Evolutionary conservation across 2,888 invertebrate species (phyloP).

Genomic region (Ophioninae sp.): DNA sequence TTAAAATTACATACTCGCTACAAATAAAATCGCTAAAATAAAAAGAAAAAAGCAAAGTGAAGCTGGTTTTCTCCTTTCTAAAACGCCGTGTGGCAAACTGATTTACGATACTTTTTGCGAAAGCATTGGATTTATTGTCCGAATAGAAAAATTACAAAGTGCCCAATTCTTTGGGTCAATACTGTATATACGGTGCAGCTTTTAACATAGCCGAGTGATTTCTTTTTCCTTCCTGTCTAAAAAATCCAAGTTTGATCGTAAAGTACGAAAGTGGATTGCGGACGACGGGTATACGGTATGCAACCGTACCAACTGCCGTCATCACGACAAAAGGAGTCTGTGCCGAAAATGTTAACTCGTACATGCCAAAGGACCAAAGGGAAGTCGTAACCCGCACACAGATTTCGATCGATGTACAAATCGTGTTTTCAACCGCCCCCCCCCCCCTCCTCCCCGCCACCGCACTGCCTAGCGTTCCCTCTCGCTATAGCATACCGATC

Average conservation of each 20-base stretch:
- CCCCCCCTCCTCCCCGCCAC: neutral
- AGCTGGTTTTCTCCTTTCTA: too few species aligned
- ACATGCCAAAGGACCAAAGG: conserved; percentile 18
- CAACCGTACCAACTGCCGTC: neutral
- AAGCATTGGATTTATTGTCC: too few species aligned
- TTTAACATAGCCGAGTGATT: conserved; percentile 15
- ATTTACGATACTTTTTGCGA: too few species aligned
- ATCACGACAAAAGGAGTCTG: conserved; percentile 1
- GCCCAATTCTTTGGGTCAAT: too few species aligned
- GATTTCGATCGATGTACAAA: conserved; percentile 47
- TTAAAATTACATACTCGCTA: too few species aligned
- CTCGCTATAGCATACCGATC: conserved; percentile 35
- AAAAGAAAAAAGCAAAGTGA: too few species aligned
- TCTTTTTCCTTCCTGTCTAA: conserved; percentile 16
- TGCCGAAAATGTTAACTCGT: conserved; percentile 42
- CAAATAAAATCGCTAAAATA: too few species aligned
- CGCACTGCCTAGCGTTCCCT: neutral
- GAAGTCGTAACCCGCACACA: conserved; percentile 51
- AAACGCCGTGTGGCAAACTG: too few species aligned
- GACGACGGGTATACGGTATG: conserved; percentile 3
- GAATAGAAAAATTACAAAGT: too few species aligned
- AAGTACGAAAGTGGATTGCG: conserved; percentile 56
- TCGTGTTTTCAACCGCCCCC: conserved; percentile 17
- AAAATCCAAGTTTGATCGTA: conserved; percentile 57
- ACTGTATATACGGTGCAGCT: neutral